Conservation (phyloP, 2,797 vertebrate genomes). For the Enteromius argenteus region DNA sequence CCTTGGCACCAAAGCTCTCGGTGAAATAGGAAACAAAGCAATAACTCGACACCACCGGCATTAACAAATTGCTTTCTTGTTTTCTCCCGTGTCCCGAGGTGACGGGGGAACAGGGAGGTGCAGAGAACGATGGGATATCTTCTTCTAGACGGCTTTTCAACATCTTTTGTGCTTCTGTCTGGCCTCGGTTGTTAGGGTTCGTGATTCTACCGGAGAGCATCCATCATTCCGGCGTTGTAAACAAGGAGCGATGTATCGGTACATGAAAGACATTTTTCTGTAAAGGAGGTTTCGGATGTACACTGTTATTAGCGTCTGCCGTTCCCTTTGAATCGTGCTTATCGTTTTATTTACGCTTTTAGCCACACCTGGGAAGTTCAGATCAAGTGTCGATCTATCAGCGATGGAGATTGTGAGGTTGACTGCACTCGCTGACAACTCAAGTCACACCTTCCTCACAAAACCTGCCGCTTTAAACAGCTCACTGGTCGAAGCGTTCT, state of each 20-base stretch:
- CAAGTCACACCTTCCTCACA: constrained; percentile 36
- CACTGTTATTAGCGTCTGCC: constrained; percentile 38
- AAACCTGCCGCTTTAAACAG: constrained; percentile 3
- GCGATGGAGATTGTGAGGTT: background rate
- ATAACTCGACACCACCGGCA: constrained; percentile 68
- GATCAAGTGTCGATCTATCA: constrained; percentile 49
- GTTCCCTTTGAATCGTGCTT: background rate
- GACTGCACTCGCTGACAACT: constrained; percentile 46
- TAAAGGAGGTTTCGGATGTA: background rate
- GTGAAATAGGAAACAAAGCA: constrained; percentile 62
- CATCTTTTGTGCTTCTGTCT: constrained; percentile 78
- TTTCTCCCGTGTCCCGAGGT: constrained; percentile 49
- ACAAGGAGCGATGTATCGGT: constrained; percentile 74
- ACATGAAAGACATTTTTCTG: constrained; percentile 6
- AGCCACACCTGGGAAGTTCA: constrained; percentile 58
- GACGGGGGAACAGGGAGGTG: constrained; percentile 14
- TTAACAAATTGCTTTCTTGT: constrained; percentile 74
- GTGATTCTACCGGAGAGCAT: constrained; percentile 67
- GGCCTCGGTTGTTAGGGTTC: constrained; percentile 45
- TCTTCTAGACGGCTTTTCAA: constrained; percentile 77
- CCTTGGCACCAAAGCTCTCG: constrained; percentile 46
- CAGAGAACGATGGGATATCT: constrained; percentile 74
- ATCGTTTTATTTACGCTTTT: constrained; percentile 23
- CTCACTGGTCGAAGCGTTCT: background rate
- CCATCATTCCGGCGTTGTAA: constrained; percentile 76